These are phyloP conservation scores for Adrianichthys oophorus DNA, from an alignment of 2,797 vertebrate species.

Conservation along the genomic window DNA sequence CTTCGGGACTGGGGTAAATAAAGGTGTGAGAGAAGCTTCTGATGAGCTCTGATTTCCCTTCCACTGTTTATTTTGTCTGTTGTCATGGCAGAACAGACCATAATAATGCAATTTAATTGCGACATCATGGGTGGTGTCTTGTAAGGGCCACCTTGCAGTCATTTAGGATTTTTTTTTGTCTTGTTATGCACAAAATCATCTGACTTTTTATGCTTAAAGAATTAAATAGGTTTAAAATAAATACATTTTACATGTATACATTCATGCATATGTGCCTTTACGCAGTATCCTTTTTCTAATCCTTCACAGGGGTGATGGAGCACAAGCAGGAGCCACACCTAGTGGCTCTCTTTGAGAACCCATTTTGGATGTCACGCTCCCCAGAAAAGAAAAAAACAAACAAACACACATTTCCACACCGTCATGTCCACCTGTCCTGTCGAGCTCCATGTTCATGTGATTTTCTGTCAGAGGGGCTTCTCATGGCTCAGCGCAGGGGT, in stretches of 20 bases:
- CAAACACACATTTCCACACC: constrained; percentile 16
- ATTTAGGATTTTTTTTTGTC: constrained; percentile 35
- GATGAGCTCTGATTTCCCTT: constrained; percentile 78
- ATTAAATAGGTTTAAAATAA: constrained; percentile 12
- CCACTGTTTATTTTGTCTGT: constrained; percentile 76
- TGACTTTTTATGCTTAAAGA: constrained; percentile 14
- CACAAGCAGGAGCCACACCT: constrained; percentile 45
- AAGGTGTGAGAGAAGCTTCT: constrained; percentile 78
- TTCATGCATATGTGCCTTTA: constrained; percentile 6
- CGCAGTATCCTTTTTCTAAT: background rate
- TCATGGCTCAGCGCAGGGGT: constrained; percentile 37
- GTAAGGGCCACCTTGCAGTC: constrained; percentile 43
- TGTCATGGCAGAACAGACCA: constrained; percentile 73
- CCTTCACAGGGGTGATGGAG: constrained; percentile 13
- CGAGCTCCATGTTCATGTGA: constrained; percentile 32
- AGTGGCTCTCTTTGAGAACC: constrained; percentile 33
- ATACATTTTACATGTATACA: constrained; percentile 15
- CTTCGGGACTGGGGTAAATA: constrained; percentile 81
- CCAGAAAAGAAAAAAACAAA: constrained; percentile 47
- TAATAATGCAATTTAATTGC: constrained; percentile 75
- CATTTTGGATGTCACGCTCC: constrained; percentile 33
- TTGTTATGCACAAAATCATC: constrained; percentile 45
- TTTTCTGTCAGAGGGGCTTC: constrained; percentile 52
- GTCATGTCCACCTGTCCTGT: constrained; percentile 49
- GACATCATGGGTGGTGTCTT: constrained; percentile 61